These are phyloP conservation scores for Hormiphora californensis DNA, from an alignment of 37 sponge, comb jelly and placozoan genomes.

Conservation along the genomic window DNA sequence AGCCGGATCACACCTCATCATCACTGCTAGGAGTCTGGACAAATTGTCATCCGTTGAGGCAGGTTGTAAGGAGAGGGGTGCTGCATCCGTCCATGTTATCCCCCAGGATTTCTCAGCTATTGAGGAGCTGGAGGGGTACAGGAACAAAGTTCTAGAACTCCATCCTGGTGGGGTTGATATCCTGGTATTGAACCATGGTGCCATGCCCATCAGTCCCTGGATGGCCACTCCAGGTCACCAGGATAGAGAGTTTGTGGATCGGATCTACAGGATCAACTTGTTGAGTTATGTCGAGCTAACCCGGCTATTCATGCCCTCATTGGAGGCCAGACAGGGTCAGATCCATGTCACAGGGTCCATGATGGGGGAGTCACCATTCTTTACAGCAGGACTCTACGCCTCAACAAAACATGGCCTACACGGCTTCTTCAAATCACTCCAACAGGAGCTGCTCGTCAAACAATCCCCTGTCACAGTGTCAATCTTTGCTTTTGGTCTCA, in stretches of 20 bases:
- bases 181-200: constrained; percentile 25
- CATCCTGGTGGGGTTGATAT: not conserved
- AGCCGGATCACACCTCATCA: not conserved
- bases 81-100: not conserved
- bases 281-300: constrained; percentile 11
- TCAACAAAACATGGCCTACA: constrained; percentile 19
- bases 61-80: not conserved
- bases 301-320: not conserved
- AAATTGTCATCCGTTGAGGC: not conserved
- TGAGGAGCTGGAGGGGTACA: not conserved
- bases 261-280: not conserved
- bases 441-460: not conserved
- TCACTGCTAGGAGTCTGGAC: not conserved
- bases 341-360: not conserved
- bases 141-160: not conserved
- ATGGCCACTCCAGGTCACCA: not conserved
- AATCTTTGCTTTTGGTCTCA: not conserved
- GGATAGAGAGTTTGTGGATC: not conserved
- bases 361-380: not conserved
- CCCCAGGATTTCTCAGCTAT: not conserved
- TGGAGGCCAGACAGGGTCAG: not conserved
- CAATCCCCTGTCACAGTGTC: not conserved
- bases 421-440: constrained; percentile 17
- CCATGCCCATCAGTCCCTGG: not conserved
- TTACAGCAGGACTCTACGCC: not conserved